Base-by-base conservation (phyloP, 2,113 vertebrate genomes). In the Xenus cinereus region DNA sequence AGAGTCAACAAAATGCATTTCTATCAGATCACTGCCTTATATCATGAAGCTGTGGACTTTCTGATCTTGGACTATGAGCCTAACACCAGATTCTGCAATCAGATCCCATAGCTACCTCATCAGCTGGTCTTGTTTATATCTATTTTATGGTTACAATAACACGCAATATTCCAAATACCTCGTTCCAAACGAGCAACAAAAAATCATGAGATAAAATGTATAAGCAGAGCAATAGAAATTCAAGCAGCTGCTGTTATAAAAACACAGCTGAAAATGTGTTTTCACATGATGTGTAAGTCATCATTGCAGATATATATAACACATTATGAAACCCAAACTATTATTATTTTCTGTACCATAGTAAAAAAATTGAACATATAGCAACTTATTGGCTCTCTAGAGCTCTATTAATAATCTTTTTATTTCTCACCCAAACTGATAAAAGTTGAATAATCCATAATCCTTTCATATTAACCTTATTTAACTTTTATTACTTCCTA, bases 401-500 rank as follows among this genome's bases (percentile, higher is more conserved):
- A 94, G n/a, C 15, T 88, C 28, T 84, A 35, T 43, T 60, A 88
- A 80, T 84, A 94, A 86, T 66, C 20, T 67, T 33, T n/a, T 72
- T 77, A 53, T 89, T 91, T 95, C 53, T 90, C 78, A 94, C 11
- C 5, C 64, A 84, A 76, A 78, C 21, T 88, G 37, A 46, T 56
- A 56, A 41, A 80, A 91, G 32, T 64, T 37, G 27, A 82, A 78
- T 56, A 53, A 92, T 82, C 32, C 20, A n/a, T 88, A 60, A 82
- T 27, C 3, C 3, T 73, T 24, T 81, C 32, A n/a, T 60, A 76
- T 78, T 68, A 93, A 72, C 43, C 10, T 93, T 89, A 71, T 87
- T 88, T 94, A 92, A 77, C 11, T n/a, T 89, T 91, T 50, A 77
- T 91, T 96, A 78, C 45, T 93, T 90, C 78, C 46, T 85, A 9